These are phyloP conservation scores for Tragopan temminckii DNA, from an alignment of 2,797 vertebrate genomes.

Conservation along the genomic window DNA sequence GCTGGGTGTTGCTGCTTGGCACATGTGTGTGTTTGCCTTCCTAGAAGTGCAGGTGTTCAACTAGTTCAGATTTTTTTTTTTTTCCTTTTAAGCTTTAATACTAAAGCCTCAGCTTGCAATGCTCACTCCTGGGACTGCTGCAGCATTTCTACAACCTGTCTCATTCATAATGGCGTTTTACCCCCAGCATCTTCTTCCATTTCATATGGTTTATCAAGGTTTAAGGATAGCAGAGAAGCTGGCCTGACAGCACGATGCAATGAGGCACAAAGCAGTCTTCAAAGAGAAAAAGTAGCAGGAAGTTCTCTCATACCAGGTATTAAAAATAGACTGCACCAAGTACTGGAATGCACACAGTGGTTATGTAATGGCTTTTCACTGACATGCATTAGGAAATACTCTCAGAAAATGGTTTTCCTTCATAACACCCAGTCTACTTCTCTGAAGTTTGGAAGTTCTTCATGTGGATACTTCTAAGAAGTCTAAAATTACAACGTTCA, in stretches of 20 bases:
- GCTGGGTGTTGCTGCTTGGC: neutral
- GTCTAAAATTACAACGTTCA: constrained; percentile 50
- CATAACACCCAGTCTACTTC: constrained; percentile 24
- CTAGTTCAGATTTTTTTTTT: neutral
- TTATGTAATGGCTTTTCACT: constrained; percentile 59
- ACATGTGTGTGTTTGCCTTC: neutral
- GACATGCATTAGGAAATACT: constrained; percentile 59
- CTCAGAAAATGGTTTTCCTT: constrained; percentile 41
- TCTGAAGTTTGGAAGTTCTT: constrained; percentile 34
- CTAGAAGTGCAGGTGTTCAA: neutral
- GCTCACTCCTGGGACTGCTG: neutral
- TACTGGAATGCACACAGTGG: constrained; percentile 53
- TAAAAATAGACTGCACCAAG: constrained; percentile 71
- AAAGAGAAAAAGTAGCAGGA: constrained; percentile 73
- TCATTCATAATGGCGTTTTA: neutral
- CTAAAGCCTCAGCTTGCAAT: neutral
- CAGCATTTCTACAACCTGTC: neutral
- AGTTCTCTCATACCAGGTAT: constrained; percentile 62
- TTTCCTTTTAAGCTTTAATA: neutral
- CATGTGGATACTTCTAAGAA: constrained; percentile 29
- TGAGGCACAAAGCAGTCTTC: constrained; percentile 43
- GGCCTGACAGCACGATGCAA: constrained; percentile 11
- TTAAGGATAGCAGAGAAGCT: constrained; percentile 33
- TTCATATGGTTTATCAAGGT: neutral
- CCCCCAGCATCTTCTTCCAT: neutral